Base-by-base conservation (phyloP, 1,140 invertebrate species). In the Camponotus floridanus region DNA sequence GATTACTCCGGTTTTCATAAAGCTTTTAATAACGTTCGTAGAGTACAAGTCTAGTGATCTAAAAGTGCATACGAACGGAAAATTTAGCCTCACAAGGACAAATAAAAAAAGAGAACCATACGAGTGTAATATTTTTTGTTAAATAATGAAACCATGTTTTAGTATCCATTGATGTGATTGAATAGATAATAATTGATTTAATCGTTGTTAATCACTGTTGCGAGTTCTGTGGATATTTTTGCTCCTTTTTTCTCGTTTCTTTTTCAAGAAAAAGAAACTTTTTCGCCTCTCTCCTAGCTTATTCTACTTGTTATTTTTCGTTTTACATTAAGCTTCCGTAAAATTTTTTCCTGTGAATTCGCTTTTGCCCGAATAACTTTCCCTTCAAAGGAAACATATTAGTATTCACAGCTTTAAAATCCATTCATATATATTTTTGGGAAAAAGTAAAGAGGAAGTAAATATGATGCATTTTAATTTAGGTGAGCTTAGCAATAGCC, bases 1-100 rank as follows among this genome's bases (percentile, higher is more conserved):
- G 78, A 71, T 36, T 57, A 74, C 51, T 74, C 51, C 6, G 7
- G 62, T 61, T 89, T 89, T 86, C 83, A 81, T 81, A 65, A 76
- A 76, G 71, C 31, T 71, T 88, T 86, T 88, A 81, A 86, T 81
- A 88, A 83, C 59, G 42, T 8, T 9, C 70, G n/a, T 7, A 1
- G 15, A 15, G 13, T 11, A 15, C 31, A 4, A 7, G 31, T 15
- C 5, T 18, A 26, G 1, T 39, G 11, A 36, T 18, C 7, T 7
- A 76, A 42, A 64, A 42, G 68, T 21, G 13, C 45, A 76, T 62
- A 45, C 76, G 61, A 62, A 68, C 59, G 76, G 39, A 89, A 81
- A 86, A 51, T 79, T 76, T 31, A 9, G 26, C 26, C 21, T 39
- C 31, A 55, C 9, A 8, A 21, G 18, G 51, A 8, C 26, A 3